Evolutionary conservation across 2,888 invertebrate genomes (phyloP), one percentile per base, ranked within the genome.

Genomic region (Merodon equestris): DNA sequence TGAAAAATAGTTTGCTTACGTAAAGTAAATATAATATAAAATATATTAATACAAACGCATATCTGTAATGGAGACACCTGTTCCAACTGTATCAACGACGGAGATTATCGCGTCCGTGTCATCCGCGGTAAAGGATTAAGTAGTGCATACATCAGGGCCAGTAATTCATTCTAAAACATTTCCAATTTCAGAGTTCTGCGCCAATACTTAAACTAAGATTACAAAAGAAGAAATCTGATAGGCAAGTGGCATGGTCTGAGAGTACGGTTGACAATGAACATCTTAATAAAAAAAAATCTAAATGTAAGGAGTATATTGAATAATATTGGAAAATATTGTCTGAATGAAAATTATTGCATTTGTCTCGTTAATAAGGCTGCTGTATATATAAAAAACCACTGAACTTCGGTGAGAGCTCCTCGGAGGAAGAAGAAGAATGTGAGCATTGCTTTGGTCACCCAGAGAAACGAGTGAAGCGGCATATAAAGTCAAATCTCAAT

Each of bases 211-310:
- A 91, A 67, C 87, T 95, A 58, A 92, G 92, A 72, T 89, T 95
- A 54, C 91, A 91, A 74, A 94, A 94, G 84, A 93, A 94, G 1
- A 92, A 92, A 85, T 90, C 90, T 40, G 90, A 91, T 66, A 94
- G 94, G 88, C 96, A 95, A 88, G 97, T 98, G 0, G 93, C 93
- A 77, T 98, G 97, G 96, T 93, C 94, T 9, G 93, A 93, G 73
- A 96, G 94, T 83, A 97, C 97, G 0, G 94, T 98, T 12, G 98
- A 98, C 89, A 98, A 98, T 89, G 98, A 98, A 88, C 90, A 96
- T 86, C 92, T 98, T 94, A 95, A 96, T 86, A 96, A 95, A 88
- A 97, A 97, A 89, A 98, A 98, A 89, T 98, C 98, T 18, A 98
- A 98, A 92, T 98, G 98, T 97, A 90, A 92, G 4, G 10, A 7